phyloP scores from a whole-genome alignment of 2,797 vertebrate species.

The Microctenopoma steveboyesi region DNA sequence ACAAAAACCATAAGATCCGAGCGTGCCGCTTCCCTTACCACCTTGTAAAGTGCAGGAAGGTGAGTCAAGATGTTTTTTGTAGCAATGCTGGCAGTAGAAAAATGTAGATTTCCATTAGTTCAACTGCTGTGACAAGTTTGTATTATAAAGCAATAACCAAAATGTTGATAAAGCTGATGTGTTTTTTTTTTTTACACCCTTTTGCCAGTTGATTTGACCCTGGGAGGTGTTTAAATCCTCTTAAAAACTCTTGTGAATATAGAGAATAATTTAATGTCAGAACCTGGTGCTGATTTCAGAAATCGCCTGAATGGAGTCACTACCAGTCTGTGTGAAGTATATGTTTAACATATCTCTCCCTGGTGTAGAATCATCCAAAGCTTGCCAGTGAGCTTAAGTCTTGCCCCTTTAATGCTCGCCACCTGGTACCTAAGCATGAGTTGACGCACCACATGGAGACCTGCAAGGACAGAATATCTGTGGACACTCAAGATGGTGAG shows the following conservation, averaged over 20 bases:
- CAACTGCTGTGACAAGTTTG: too few species aligned
- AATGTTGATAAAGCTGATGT: too few species aligned
- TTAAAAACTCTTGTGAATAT: too few species aligned
- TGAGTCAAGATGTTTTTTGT: conserved; percentile 40
- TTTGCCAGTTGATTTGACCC: neutral
- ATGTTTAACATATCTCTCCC: neutral
- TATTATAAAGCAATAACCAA: too few species aligned
- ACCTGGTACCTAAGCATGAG: conserved; percentile 85
- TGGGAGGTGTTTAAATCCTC: too few species aligned
- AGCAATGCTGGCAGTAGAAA: neutral
- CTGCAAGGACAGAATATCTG: conserved; percentile 77
- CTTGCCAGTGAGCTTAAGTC: conserved; percentile 85
- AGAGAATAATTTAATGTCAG: neutral
- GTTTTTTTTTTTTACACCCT: neutral
- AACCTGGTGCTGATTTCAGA: neutral
- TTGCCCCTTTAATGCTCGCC: conserved; percentile 91
- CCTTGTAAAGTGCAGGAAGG: conserved; percentile 90
- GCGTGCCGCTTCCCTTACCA: conserved; percentile 89
- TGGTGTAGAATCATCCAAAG: conserved; percentile 86
- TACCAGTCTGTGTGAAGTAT: neutral
- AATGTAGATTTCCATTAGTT: neutral
- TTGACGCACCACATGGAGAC: conserved; percentile 84
- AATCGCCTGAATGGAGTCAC: neutral
- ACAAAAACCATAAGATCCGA: conserved; percentile 89
- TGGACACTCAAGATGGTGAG: conserved; percentile 57